Evolutionary conservation across 2,888 invertebrate species (phyloP).

Genomic region (Lasioglossum malachurum): DNA sequence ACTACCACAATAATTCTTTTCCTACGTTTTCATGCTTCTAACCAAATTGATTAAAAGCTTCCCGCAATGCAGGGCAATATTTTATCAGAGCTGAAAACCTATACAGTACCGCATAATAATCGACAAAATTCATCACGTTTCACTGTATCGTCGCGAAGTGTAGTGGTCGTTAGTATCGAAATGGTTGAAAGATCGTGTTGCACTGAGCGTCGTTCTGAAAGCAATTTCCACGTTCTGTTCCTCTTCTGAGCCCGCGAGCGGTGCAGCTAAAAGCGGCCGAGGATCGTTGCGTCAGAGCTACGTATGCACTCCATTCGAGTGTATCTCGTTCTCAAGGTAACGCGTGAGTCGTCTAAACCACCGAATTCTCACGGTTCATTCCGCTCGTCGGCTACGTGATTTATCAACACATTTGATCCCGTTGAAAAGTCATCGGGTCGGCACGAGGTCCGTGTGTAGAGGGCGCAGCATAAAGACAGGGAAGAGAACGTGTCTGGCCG

Average conservation of each 20-base stretch:
- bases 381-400: slow-evolving; percentile 10
- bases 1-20: background rate
- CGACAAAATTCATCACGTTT: too few species aligned
- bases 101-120: too few species aligned
- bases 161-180: background rate
- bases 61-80: background rate
- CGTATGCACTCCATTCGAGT: slow-evolving; percentile 6
- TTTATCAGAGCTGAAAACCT: too few species aligned
- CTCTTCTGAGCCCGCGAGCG: background rate
- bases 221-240: slow-evolving; percentile 4
- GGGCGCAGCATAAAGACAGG: slow-evolving; percentile 9
- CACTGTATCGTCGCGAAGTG: background rate
- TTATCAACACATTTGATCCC: slow-evolving; percentile 18
- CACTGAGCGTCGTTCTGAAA: background rate
- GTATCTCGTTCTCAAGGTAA: slow-evolving; percentile 12
- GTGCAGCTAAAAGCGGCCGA: slow-evolving; percentile 4
- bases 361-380: slow-evolving; percentile 14
- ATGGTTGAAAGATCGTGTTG: background rate
- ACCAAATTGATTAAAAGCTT: background rate
- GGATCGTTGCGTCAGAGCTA: slow-evolving; percentile 3
- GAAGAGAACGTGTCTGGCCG: slow-evolving; percentile 23
- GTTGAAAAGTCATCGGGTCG: slow-evolving; percentile 1
- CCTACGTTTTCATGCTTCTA: background rate
- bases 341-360: background rate
- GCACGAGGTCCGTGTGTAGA: slow-evolving; percentile 2